A percentile compares a stretch with the other conserved stretches of the same genome.
phyloP scores from a whole-genome alignment of 2,888 invertebrate genomes.

The Deilephila porcellus region DNA sequence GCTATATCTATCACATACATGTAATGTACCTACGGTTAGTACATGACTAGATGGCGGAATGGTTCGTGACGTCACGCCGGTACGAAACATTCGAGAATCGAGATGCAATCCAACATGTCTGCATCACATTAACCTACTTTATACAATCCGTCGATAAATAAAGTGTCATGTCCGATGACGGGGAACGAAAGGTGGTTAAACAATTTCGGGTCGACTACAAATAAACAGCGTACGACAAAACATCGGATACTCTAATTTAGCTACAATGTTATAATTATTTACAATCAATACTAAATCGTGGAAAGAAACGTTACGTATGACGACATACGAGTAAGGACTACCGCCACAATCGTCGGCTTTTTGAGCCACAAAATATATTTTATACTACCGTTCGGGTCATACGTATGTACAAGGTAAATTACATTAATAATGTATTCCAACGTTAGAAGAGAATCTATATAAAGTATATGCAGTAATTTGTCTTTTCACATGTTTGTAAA shows the following conservation, averaged over 20 bases:
- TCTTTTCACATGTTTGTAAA: constrained; percentile 61
- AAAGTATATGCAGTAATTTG: constrained; percentile 63
- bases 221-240: constrained; percentile 56
- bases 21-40: constrained; percentile 57
- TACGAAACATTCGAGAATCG: constrained; percentile 46
- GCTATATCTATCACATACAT: constrained; percentile 69
- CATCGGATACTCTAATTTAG: constrained; percentile 38
- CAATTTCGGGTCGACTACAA: constrained; percentile 36
- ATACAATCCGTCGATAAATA: constrained; percentile 62
- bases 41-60: constrained; percentile 76
- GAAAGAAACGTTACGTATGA: constrained; percentile 74
- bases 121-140: constrained; percentile 76
- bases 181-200: constrained; percentile 6
- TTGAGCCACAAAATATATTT: constrained; percentile 75
- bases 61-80: constrained; percentile 49
- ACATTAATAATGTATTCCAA: constrained; percentile 73
- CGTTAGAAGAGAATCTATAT: constrained; percentile 72
- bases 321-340: constrained; percentile 65
- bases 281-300: constrained; percentile 75
- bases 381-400: constrained; percentile 74
- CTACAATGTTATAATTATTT: constrained; percentile 72
- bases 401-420: constrained; percentile 83
- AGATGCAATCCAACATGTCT: constrained; percentile 39
- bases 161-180: constrained; percentile 19
- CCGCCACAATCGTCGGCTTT: constrained; percentile 57